Conservation (phyloP, 2,888 invertebrate species). For the Pimpla rufipes region DNA sequence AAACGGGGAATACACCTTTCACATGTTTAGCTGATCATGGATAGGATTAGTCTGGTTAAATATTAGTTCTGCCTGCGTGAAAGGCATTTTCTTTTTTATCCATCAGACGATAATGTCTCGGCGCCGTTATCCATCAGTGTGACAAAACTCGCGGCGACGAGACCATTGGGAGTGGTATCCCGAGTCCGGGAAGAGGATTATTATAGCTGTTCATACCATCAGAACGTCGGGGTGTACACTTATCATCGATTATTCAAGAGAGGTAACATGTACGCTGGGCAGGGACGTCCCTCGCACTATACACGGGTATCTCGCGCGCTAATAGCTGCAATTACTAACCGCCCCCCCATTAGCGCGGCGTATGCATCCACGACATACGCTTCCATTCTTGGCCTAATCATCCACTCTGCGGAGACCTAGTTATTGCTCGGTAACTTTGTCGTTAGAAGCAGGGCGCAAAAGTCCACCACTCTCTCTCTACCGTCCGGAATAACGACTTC, state of each 20-base stretch:
- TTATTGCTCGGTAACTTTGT: constrained; percentile 28
- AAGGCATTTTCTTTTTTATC: constrained; percentile 11
- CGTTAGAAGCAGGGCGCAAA: constrained; percentile 9
- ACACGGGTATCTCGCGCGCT: constrained; percentile 68
- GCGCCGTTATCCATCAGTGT: constrained; percentile 10
- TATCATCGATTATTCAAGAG: constrained; percentile 74
- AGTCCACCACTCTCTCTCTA: background rate
- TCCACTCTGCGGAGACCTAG: constrained; percentile 37
- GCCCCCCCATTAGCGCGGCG: constrained; percentile 74
- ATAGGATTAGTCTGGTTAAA: background rate
- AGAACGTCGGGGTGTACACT: constrained; percentile 56
- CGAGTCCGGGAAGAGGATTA: constrained; percentile 53
- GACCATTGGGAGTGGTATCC: constrained; percentile 44
- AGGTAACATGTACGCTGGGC: constrained; percentile 40
- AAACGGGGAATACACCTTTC: background rate
- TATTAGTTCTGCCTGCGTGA: background rate
- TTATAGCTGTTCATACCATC: constrained; percentile 46
- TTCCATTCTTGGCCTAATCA: constrained; percentile 55
- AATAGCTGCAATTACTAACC: constrained; percentile 77
- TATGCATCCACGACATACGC: constrained; percentile 48
- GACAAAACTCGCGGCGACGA: constrained; percentile 19
- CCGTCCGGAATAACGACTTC: background rate
- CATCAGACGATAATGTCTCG: constrained; percentile 35
- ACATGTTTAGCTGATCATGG: background rate
- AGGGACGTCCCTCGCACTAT: constrained; percentile 50